Percentiles rank a stretch among this genome's conserved stretches.
Conservation (phyloP, 2,113 vertebrate species). For the Grus americana region DNA sequence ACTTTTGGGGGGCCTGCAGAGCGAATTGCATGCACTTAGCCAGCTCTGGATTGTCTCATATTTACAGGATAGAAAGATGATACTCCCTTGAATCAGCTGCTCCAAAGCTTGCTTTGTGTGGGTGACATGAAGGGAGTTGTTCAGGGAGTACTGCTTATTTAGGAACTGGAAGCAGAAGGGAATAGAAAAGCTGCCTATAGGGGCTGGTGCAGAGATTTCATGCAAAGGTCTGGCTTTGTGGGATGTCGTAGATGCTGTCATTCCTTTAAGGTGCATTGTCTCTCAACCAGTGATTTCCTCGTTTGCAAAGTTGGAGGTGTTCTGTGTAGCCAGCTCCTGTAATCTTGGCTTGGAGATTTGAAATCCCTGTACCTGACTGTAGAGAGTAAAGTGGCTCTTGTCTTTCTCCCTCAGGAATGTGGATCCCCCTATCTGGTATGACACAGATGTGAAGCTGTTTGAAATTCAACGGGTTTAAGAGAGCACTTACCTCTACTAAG, state of each 20-base stretch:
- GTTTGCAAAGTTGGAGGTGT: neutral
- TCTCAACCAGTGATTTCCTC: neutral
- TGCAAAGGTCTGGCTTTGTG: neutral
- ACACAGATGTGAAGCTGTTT: conserved; percentile 97
- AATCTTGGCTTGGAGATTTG: neutral
- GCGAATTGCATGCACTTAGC: neutral
- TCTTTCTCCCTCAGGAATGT: conserved; percentile 85
- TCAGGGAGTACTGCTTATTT: neutral
- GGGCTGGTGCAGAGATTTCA: neutral
- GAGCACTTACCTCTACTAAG: conserved; percentile 35
- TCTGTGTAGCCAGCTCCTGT: neutral
- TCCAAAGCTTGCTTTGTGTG: neutral
- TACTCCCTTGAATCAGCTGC: neutral
- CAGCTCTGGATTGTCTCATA: neutral
- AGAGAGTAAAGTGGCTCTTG: neutral
- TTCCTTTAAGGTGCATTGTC: neutral
- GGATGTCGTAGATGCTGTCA: neutral
- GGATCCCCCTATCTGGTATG: conserved; percentile 98
- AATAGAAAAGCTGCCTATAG: neutral
- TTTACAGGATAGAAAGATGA: neutral
- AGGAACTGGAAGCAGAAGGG: neutral
- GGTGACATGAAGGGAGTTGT: neutral
- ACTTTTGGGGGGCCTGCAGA: neutral
- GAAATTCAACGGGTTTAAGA: conserved; percentile 95
- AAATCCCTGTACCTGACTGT: neutral